Conservation (phyloP, 2,888 invertebrate species). For the Arctia plantaginis region DNA sequence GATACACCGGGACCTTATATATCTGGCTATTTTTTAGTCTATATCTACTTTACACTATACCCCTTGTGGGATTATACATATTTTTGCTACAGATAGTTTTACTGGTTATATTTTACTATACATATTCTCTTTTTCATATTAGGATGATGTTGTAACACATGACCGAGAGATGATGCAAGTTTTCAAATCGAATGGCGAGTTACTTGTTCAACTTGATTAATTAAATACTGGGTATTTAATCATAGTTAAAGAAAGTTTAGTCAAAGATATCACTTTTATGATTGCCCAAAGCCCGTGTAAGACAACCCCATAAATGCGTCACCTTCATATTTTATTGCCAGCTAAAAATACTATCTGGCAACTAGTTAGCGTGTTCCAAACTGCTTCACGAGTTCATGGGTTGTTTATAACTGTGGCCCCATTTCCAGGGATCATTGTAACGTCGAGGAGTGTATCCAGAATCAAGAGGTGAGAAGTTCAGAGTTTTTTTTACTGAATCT, state of each 20-base stretch:
- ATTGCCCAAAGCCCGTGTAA: slow-evolving; percentile 5
- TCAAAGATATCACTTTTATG: background rate
- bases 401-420: slow-evolving; percentile 43
- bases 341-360: slow-evolving; percentile 20
- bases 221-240: background rate
- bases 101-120: too few relatives aligned
- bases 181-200: background rate
- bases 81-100: too few relatives aligned
- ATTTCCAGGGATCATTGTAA: slow-evolving; percentile 40
- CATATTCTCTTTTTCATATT: background rate
- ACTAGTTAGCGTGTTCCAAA: slow-evolving; percentile 10
- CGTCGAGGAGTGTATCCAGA: slow-evolving; percentile 11
- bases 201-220: background rate
- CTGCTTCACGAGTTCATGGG: slow-evolving; percentile 29
- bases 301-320: slow-evolving; percentile 21
- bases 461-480: slow-evolving; percentile 31
- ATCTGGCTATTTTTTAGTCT: too few relatives aligned
- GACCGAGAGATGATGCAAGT: background rate
- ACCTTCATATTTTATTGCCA: slow-evolving; percentile 18
- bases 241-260: background rate
- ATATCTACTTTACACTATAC: too few relatives aligned
- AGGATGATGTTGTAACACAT: background rate
- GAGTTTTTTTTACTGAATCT: background rate
- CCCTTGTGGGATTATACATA: too few relatives aligned
- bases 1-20: too few relatives aligned